These are phyloP conservation scores for Coranthus polyacanthus DNA, from an alignment of 2,797 vertebrate species.

Conservation along the genomic window DNA sequence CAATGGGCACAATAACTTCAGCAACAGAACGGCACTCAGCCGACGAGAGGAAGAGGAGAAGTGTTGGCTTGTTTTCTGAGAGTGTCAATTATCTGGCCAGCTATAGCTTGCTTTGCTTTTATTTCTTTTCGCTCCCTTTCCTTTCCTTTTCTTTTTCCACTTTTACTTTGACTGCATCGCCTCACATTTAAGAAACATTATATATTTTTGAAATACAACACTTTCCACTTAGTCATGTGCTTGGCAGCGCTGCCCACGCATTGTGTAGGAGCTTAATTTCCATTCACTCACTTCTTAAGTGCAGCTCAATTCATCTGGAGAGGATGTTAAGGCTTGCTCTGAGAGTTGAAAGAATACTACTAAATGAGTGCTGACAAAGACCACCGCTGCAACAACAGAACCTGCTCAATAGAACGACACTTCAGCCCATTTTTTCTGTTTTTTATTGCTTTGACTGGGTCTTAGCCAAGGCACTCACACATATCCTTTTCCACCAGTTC, in stretches of 20 bases:
- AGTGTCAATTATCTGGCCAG: conserved; percentile 76
- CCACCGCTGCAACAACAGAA: conserved; percentile 46
- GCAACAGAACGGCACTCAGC: conserved; percentile 76
- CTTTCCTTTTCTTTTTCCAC: conserved; percentile 22
- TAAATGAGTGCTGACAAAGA: conserved; percentile 75
- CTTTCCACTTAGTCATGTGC: conserved; percentile 73
- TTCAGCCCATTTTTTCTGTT: conserved; percentile 60
- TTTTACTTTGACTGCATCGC: conserved; percentile 52
- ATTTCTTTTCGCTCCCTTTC: conserved; percentile 5
- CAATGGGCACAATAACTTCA: conserved; percentile 82
- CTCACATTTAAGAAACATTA: conserved; percentile 73
- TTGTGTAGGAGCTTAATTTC: conserved; percentile 77
- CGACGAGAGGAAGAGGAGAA: conserved; percentile 73
- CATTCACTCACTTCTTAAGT: conserved; percentile 73
- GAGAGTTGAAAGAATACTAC: conserved; percentile 75
- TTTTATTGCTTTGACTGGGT: conserved; percentile 59
- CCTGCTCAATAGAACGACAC: conserved; percentile 52
- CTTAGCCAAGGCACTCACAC: conserved; percentile 35
- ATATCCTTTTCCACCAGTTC: conserved; percentile 43
- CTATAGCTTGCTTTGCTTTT: conserved; percentile 34
- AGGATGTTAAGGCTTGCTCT: conserved; percentile 72
- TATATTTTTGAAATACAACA: conserved; percentile 75
- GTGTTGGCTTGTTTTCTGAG: conserved; percentile 77
- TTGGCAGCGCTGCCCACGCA: conserved; percentile 69
- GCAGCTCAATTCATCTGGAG: conserved; percentile 77